Evolutionary conservation across 2,797 vertebrate species (phyloP), one percentile per base, ranked within the genome.

Genomic region (Cirrhinus mrigala): DNA sequence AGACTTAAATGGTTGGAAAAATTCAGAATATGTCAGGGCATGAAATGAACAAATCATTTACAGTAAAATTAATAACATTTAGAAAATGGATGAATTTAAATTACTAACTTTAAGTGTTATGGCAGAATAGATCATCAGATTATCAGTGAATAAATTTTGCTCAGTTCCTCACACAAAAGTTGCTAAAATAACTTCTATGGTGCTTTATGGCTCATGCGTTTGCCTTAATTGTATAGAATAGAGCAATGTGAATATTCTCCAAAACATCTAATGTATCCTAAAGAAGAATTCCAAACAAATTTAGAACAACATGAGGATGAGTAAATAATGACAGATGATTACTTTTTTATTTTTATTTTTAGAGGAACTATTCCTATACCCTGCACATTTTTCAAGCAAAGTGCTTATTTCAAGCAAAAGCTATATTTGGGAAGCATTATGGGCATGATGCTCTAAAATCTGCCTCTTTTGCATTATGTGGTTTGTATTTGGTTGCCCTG

Each of bases 381-480:
- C 58, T 56, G n/a, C 33, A 76, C 6, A 76, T 46, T 37, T n/a
- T 76, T 64, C 33, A 64, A 10, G 48, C 29, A 83, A 66, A 83
- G 33, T 37, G 11, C 29, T 83, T 68, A 83, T 77, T 83, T 83
- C 29, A 78, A 50, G 37, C 62, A 60, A 16, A 56, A 78, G 20
- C 52, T 84, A 84, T 79, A 84, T 84, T 84, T 84, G 50, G 64
- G 37, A 79, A 70, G 18, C 64, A 60, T 60, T 79, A 60, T 84
- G 82, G 48, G 48, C 44, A 70, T 58, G 74, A 69, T 54, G n/a
- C 50, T 69, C 50, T 69, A 78, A 84, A 78, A 70, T 84, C 50
- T 58, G 50, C 75, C 83, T 78, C 37, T 14, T 69, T 84, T 46
- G 75, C 52, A 78, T 54, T 56, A 84, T 78, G 64, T 24, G 75